Evolutionary conservation across 1,140 invertebrate species (phyloP).

Genomic region (Drosophila ananassae): DNA sequence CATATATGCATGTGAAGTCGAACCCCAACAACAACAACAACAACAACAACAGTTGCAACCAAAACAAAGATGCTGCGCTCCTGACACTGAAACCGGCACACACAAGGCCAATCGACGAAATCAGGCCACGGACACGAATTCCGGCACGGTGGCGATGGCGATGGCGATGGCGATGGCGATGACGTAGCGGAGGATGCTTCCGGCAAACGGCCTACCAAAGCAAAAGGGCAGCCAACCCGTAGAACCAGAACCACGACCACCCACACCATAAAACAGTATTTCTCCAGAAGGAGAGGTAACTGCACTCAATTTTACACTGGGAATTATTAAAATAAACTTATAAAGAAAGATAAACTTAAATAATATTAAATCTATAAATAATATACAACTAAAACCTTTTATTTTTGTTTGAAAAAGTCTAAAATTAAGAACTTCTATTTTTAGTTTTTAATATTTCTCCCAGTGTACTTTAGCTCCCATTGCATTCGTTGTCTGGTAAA

Average conservation of each 20-base stretch:
- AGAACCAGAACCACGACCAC: not conserved
- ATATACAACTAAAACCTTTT: not conserved
- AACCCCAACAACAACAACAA: conserved; percentile 44
- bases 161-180: conserved; percentile 49
- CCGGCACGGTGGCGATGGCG: conserved; percentile 45
- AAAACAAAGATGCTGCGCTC: conserved; percentile 73
- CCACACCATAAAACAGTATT: not conserved
- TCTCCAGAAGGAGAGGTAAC: conserved; percentile 56
- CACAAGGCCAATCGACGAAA: conserved; percentile 75
- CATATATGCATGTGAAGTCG: conserved; percentile 37
- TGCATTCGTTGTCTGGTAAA: conserved; percentile 63
- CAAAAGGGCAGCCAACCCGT: conserved; percentile 18
- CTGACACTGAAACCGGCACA: conserved; percentile 76
- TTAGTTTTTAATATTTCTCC: not conserved
- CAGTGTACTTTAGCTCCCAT: conserved; percentile 4
- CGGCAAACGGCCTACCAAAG: conserved; percentile 28
- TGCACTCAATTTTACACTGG: conserved; percentile 47
- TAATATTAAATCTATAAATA: not conserved
- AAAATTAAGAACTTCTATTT: too few relatives aligned
- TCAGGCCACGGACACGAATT: conserved; percentile 76
- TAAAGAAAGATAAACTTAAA: too few relatives aligned
- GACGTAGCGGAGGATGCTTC: conserved; percentile 48
- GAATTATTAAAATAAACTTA: not conserved
- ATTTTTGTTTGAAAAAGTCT: too few relatives aligned
- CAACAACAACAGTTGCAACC: conserved; percentile 40